Evolutionary conservation across 2,113 vertebrate genomes (phyloP), one percentile per base, ranked within the genome.

Genomic region (Monopterus albus): DNA sequence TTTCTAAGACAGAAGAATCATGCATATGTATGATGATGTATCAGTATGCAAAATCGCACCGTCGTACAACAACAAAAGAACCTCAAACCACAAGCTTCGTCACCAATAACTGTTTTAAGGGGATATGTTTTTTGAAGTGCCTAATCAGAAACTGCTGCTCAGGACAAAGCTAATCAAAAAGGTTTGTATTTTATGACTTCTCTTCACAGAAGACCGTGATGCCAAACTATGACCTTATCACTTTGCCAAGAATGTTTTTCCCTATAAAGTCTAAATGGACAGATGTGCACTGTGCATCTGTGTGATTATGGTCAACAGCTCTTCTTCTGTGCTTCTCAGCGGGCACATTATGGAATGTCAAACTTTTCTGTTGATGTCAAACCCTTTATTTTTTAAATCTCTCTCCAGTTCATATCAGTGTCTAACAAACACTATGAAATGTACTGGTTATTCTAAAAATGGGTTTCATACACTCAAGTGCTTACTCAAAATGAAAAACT

Each of bases 201-300:
- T 70, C 50, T 15, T 49, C 42, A 55, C 57, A 69, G 71, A 69
- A 13, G 50, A 73, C 25, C 6, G 11, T 53, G 36, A 76, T 67
- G 78, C 75, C 80, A 88, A 83, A 76, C 74, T 79, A 68, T 79
- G 82, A 81, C 77, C 80, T 76, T 69, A 88, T 80, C 53, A 13
- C 64, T 75, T 68, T 78, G 67, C 57, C 65, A 64, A 72, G 77
- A 71, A 77, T 61, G 49, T 56, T 79, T 75, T 79, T 49, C 55
- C 71, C 55, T 31, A 83, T 80, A 75, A 86, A 86, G 70, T 39
- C 52, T 80, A 72, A 78, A 68, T 28, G 60, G 61, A 70, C 65
- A 81, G 78, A 83, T 72, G 51, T 72, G 65, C 52, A 28, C 9
- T 4, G 56, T n/a, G 78, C 72, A 74, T 79, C 65, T 79, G 75